A percentile compares a stretch with the other conserved stretches of the same genome.
These are phyloP conservation scores for Cryptops parisi DNA, from an alignment of 2,888 invertebrate genomes.

Conservation along the genomic window DNA sequence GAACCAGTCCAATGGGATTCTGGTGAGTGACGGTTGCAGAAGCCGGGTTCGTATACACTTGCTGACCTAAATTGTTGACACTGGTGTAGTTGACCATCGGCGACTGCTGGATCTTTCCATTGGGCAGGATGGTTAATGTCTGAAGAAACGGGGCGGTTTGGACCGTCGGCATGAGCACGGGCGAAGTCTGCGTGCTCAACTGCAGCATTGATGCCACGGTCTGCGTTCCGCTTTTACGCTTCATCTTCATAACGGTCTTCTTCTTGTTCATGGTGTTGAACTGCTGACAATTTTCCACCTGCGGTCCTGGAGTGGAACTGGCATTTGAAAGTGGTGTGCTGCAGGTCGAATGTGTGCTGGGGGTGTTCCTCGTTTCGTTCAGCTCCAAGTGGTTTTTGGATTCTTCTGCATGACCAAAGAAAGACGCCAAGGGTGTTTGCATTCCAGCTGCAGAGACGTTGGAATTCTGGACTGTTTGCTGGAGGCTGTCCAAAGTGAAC, in stretches of 20 bases:
- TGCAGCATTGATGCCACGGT: constrained; percentile 46
- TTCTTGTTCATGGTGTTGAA: constrained; percentile 7
- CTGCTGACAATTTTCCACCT: constrained; percentile 18
- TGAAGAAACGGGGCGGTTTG: constrained; percentile 19
- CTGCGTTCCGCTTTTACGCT: constrained; percentile 52
- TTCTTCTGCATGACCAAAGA: constrained; percentile 16
- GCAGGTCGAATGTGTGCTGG: constrained; percentile 21
- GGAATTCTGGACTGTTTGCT: neutral
- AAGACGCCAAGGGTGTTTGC: constrained; percentile 11
- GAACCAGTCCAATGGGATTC: constrained; percentile 20
- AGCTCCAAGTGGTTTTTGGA: constrained; percentile 16
- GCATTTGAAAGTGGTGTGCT: constrained; percentile 22
- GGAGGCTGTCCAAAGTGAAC: constrained; percentile 5
- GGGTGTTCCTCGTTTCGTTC: constrained; percentile 20
- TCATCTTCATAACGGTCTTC: constrained; percentile 29
- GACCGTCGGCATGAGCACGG: constrained; percentile 13
- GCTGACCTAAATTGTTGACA: constrained; percentile 11
- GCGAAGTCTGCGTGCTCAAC: constrained; percentile 22
- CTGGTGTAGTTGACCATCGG: constrained; percentile 57
- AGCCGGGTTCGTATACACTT: constrained; percentile 12
- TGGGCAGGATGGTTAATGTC: constrained; percentile 45
- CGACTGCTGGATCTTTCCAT: constrained; percentile 42
- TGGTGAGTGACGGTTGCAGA: constrained; percentile 8
- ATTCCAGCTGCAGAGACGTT: constrained; percentile 2
- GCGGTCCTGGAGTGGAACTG: constrained; percentile 21